Conservation (phyloP, 2,797 vertebrate genomes). For the Distichodus sexfasciatus region DNA sequence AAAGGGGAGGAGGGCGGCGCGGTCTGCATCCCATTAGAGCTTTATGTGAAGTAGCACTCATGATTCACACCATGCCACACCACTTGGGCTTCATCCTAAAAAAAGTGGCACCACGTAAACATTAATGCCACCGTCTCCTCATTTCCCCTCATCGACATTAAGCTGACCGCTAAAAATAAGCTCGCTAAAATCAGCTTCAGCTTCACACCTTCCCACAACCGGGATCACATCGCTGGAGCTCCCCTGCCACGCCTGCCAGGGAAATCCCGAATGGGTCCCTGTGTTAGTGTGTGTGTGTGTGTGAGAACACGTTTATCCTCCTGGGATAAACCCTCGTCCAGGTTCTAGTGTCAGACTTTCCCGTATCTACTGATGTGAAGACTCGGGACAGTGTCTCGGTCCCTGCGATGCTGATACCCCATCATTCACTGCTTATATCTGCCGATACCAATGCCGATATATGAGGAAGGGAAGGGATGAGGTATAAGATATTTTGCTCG, state of each 20-base stretch:
- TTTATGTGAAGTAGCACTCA: too few relatives aligned
- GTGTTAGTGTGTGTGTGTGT: background rate
- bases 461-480: too few relatives aligned
- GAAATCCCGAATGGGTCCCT: conserved; percentile 9
- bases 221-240: conserved; percentile 6
- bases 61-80: background rate
- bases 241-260: background rate
- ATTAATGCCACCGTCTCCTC: background rate
- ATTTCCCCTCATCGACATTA: background rate
- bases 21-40: too few relatives aligned
- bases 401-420: too few relatives aligned
- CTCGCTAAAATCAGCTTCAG: conserved; percentile 13
- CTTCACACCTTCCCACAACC: conserved; percentile 7
- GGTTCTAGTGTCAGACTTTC: conserved; percentile 45
- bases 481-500: too few relatives aligned
- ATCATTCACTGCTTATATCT: too few relatives aligned
- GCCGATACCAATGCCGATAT: too few relatives aligned
- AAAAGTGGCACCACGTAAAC: background rate
- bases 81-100: background rate
- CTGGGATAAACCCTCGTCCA: conserved; percentile 1
- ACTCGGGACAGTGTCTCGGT: too few relatives aligned
- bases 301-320: background rate
- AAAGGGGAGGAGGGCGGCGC: too few relatives aligned
- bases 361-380: too few relatives aligned
- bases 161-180: conserved; percentile 4